Percentiles rank a stretch among this genome's conserved stretches.
These are phyloP conservation scores for Koerneria pararmatus DNA, from an alignment of 2,888 invertebrate genomes.

Conservation along the genomic window DNA sequence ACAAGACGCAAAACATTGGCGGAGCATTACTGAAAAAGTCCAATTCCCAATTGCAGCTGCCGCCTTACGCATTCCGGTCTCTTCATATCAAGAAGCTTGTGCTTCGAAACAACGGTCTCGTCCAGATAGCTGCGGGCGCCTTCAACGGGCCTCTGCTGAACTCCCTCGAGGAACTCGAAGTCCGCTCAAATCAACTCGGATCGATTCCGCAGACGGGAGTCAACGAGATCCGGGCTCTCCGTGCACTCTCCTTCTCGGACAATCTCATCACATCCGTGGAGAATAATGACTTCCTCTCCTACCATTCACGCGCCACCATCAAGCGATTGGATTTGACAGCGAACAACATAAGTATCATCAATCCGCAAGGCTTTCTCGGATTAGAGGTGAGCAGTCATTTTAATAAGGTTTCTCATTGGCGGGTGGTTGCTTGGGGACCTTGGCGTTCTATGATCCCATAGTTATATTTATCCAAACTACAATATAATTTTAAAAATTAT, in stretches of 20 bases:
- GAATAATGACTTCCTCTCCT: conserved; percentile 45
- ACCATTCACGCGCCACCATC: conserved; percentile 37
- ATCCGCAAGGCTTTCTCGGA: conserved; percentile 33
- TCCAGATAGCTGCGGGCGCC: conserved; percentile 41
- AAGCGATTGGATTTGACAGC: conserved; percentile 43
- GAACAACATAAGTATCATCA: conserved; percentile 45
- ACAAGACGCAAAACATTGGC: too few species aligned
- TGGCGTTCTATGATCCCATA: too few species aligned
- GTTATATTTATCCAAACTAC: too few species aligned
- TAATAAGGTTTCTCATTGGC: too few species aligned
- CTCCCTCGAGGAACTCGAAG: conserved; percentile 45
- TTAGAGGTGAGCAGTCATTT: too few species aligned
- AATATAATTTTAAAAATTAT: too few species aligned
- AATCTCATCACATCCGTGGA: conserved; percentile 44
- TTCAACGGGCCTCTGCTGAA: conserved; percentile 41
- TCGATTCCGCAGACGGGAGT: conserved; percentile 39
- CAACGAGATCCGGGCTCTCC: conserved; percentile 29
- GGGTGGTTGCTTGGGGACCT: too few species aligned
- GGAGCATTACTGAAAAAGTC: neutral
- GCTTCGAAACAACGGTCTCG: conserved; percentile 48
- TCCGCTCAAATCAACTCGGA: conserved; percentile 43
- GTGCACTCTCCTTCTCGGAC: conserved; percentile 35
- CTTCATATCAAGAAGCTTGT: conserved; percentile 42
- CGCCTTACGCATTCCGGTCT: conserved; percentile 47
- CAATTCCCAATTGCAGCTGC: conserved; percentile 30